Evolutionary conservation across 37 sponge, comb jelly and placozoan species (phyloP).

Genomic region (Corticium candelabrum): DNA sequence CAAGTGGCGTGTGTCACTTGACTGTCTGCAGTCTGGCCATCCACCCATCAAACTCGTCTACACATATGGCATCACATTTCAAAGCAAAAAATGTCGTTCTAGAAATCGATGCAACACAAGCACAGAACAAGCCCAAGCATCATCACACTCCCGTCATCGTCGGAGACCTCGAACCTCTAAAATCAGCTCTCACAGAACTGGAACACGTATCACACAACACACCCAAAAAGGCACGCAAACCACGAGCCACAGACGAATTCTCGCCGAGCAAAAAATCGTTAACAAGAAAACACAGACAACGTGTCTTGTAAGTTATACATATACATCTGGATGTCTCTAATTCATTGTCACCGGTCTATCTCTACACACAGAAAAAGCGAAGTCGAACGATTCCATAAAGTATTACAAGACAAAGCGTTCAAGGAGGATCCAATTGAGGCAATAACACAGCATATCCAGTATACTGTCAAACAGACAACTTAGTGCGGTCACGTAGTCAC

Average conservation of each 20-base stretch:
- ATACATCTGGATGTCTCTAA: neutral
- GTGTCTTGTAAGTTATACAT: neutral
- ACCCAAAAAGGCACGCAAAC: too few relatives aligned
- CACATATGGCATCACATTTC: neutral
- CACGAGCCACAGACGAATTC: too few relatives aligned
- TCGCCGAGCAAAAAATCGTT: neutral
- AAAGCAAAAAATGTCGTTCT: neutral
- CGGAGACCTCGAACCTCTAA: neutral
- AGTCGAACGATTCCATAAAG: neutral
- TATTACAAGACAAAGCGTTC: neutral
- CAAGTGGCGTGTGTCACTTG: too few relatives aligned
- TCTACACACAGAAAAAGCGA: neutral
- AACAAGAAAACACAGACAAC: neutral
- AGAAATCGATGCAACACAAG: neutral
- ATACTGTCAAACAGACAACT: too few relatives aligned
- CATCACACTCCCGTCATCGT: neutral
- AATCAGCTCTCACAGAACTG: neutral
- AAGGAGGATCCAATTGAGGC: neutral
- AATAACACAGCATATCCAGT: neutral
- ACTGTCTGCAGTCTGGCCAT: too few relatives aligned
- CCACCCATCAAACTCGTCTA: too few relatives aligned
- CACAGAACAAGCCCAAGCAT: neutral
- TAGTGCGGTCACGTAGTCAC: too few relatives aligned
- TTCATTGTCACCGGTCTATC: neutral
- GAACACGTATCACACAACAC: too few relatives aligned